Conservation (phyloP, 1,140 invertebrate species). For the Leptonema lineaticorne region DNA sequence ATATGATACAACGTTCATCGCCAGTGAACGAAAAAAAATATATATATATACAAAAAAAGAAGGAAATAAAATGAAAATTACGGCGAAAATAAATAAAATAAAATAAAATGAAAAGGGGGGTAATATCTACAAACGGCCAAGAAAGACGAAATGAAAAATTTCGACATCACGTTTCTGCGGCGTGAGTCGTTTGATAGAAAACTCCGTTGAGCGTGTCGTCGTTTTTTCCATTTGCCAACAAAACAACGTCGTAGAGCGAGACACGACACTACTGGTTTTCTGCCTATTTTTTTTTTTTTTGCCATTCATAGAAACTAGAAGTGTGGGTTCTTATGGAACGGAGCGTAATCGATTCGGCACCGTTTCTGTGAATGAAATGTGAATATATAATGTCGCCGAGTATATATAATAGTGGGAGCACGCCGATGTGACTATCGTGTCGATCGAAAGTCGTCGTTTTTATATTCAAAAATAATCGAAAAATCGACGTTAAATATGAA, state of each 20-base stretch:
- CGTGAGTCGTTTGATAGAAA: slow-evolving; percentile 5
- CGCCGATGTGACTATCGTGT: too few relatives aligned
- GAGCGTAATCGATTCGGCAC: slow-evolving; percentile 17
- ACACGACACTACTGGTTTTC: slow-evolving; percentile 19
- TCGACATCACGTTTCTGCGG: slow-evolving; percentile 14
- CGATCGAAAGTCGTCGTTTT: too few relatives aligned
- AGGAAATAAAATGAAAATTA: background rate
- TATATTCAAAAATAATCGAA: too few relatives aligned
- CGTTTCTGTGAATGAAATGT: slow-evolving; percentile 18
- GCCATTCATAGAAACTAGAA: slow-evolving; percentile 19
- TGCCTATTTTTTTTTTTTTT: too few relatives aligned
- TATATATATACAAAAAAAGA: background rate
- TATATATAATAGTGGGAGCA: too few relatives aligned
- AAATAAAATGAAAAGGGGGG: background rate
- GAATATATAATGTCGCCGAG: too few relatives aligned
- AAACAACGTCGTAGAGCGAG: background rate
- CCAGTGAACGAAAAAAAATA: too few relatives aligned
- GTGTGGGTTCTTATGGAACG: slow-evolving; percentile 16
- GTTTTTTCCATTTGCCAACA: background rate
- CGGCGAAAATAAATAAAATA: background rate
- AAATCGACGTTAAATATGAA: too few relatives aligned
- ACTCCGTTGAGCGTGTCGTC: background rate
- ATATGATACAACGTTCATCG: too few relatives aligned
- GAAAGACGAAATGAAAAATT: background rate
- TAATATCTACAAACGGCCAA: too few relatives aligned